phyloP scores from a whole-genome alignment of 92 coral and sea anemone genomes.

The Parazoanthus darwini region DNA sequence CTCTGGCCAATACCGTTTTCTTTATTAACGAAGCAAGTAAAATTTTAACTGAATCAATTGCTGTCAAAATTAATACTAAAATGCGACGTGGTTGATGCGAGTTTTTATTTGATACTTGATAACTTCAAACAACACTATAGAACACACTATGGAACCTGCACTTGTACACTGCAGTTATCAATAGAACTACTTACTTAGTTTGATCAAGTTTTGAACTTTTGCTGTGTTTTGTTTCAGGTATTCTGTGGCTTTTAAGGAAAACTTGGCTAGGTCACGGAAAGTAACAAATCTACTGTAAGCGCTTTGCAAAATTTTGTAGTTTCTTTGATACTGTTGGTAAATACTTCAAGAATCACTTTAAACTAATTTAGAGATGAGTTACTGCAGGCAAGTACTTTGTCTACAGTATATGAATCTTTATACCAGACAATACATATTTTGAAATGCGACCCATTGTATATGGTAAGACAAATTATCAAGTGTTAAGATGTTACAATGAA shows the following conservation, averaged over 20 bases:
- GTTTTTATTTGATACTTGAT: background rate
- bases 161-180: background rate
- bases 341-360: background rate
- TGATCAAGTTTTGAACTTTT: background rate
- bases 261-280: background rate
- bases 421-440: too few species aligned
- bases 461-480: too few species aligned
- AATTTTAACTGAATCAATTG: background rate
- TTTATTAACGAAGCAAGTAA: background rate
- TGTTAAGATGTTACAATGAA: too few species aligned
- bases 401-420: background rate
- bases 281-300: background rate
- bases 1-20: background rate
- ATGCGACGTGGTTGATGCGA: background rate
- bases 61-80: background rate
- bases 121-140: background rate
- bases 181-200: background rate
- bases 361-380: background rate
- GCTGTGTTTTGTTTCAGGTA: background rate
- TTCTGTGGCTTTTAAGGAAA: background rate
- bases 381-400: background rate
- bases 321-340: background rate
- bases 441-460: too few species aligned
- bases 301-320: background rate
- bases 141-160: background rate